Evolutionary conservation across 2,797 vertebrate species (phyloP), one percentile per base, ranked within the genome.

Genomic region (Peromyscus attwateri): DNA sequence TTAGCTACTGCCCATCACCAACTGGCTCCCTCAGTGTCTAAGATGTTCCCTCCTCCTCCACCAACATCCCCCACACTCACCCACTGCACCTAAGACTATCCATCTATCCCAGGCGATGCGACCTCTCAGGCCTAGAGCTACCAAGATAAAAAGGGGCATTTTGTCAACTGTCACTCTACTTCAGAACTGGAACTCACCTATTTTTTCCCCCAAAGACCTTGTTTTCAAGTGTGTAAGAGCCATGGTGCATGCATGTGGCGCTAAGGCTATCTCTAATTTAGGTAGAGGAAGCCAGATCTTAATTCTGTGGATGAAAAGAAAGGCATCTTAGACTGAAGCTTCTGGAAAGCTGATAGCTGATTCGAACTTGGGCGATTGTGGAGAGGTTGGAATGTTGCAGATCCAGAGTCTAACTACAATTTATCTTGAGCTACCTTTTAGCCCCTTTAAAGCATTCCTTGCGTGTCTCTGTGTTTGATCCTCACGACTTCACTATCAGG

Each of bases 211-310:
- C 27, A 29, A 95, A 96, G 80, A 64, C 34, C 81, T 80, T 87
- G 3, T 85, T 91, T 84, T 92, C 76, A 90, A 76, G 43, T 95
- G 85, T 95, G 82, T 80, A 55, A 94, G 85, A 94, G 62, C 3
- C 31, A 73, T 23, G 2, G n/a, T 43, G 43, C 73, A 85, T 68
- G 60, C 40, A 34, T 9, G 70, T 13, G 21, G 10, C 49, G 31
- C 55, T 96, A 83, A 93, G 34, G 37, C 68, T 77, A 52, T 52
- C 84, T 91, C 82, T 85, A 40, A 55, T 79, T 90, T 94, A 46
- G 34, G 84, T n/a, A 90, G 71, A 81, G 68, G 83, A 96, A 89
- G 95, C 81, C 3, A 80, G 62, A 89, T 62, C 21, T 60, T 84
- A 90, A 34, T 37, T 71, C 34, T 87, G 7, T 37, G 66, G 66